Conservation (phyloP, 2,888 invertebrate species). For the Sycophila texana region DNA sequence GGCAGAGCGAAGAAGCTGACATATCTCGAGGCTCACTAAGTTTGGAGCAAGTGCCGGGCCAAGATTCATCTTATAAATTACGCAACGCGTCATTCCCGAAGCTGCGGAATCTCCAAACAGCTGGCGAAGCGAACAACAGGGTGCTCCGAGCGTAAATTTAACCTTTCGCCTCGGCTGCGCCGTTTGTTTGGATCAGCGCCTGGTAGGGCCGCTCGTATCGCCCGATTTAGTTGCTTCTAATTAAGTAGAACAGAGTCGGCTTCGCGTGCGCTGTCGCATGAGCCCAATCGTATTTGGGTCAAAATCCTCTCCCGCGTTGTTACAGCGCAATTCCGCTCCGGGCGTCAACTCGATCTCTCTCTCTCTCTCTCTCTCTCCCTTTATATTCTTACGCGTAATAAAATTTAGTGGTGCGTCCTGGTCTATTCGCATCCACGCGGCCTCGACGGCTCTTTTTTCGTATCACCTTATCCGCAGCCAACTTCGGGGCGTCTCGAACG, state of each 20-base stretch:
- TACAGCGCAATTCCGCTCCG: slow-evolving; percentile 58
- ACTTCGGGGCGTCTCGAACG: neutral
- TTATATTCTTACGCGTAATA: slow-evolving; percentile 35
- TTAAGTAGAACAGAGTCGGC: slow-evolving; percentile 51
- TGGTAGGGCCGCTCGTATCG: neutral
- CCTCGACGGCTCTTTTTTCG: slow-evolving; percentile 53
- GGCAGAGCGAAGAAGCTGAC: neutral
- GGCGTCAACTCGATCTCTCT: slow-evolving; percentile 19
- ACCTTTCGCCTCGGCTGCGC: slow-evolving; percentile 10
- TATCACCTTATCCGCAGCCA: slow-evolving; percentile 22
- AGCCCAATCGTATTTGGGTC: slow-evolving; percentile 68
- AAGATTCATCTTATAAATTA: slow-evolving; percentile 30
- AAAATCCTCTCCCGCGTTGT: slow-evolving; percentile 71
- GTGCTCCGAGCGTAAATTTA: slow-evolving; percentile 30
- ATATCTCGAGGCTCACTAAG: neutral
- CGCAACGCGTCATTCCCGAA: slow-evolving; percentile 16
- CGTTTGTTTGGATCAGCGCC: slow-evolving; percentile 24
- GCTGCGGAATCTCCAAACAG: slow-evolving; percentile 36
- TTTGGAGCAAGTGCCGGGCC: slow-evolving; percentile 1
- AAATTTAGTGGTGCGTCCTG: slow-evolving; percentile 10
- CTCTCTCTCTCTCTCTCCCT: neutral
- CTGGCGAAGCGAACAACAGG: neutral
- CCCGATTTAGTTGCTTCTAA: slow-evolving; percentile 53
- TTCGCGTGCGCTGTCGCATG: neutral
- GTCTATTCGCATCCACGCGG: slow-evolving; percentile 10